Base-by-base conservation (phyloP, 2,888 invertebrate species). In the Epirrhoe alternata region DNA sequence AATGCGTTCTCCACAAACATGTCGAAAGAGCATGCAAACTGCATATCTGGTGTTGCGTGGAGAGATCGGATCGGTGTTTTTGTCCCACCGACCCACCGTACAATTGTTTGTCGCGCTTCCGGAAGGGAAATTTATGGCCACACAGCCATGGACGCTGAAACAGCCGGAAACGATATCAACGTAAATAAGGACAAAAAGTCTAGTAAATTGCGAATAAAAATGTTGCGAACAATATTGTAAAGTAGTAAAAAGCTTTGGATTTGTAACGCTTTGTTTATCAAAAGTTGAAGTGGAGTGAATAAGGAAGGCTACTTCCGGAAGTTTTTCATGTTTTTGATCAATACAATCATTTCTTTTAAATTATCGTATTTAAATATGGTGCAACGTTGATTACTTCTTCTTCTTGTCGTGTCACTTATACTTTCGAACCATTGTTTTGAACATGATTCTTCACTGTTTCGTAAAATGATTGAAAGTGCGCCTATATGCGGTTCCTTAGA, bases 81-180 rank as follows among this genome's bases (percentile, higher is more conserved):
- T 64, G 67, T 64, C 53, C 64, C 57, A 53, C 47, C 56, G 81
- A 79, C 76, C 78, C 72, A 82, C 82, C 79, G 80, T 80, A 82
- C 85, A 83, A 86, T 87, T 86, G 87, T 86, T 86, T 84, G 86
- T 84, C 85, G 86, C 83, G 84, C 83, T 86, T 87, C 87, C 86
- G 86, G 82, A 72, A 75, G 75, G 78, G 76, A 81, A 79, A 86
- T 87, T 87, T 86, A 87, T 84, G 78, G 81, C 79, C 77, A 79
- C 82, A 79, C 75, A 74, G 77, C 78, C 76, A 81, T 81, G 84
- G 78, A 77, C 77, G 75, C 71, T 73, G 79, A 80, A 79, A 82
- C 77, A 83, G 79, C 77, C 80, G 86, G 83, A 86, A 84, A 75
- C 81, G 78, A 81, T 83, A 78, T 79, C 80, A 79, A 75, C 79